These are phyloP conservation scores for Brachyptera putata DNA, from an alignment of 2,888 invertebrate genomes.

Conservation along the genomic window DNA sequence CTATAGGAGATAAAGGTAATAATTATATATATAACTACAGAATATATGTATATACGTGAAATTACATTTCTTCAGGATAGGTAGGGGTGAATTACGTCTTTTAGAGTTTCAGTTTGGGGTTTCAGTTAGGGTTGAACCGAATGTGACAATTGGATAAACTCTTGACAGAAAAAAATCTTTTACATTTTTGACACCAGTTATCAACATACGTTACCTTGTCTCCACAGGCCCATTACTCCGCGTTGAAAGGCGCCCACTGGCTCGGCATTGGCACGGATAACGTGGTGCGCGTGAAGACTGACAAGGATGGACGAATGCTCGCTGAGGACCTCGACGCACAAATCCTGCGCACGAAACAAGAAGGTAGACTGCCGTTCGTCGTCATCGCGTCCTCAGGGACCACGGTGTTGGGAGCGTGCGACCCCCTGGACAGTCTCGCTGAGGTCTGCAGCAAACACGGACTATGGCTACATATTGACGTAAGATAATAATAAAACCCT, in stretches of 20 bases:
- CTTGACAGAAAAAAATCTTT: too few relatives aligned
- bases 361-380: conserved; percentile 58
- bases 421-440: conserved; percentile 64
- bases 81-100: too few relatives aligned
- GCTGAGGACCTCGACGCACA: conserved; percentile 55
- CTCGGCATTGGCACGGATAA: conserved; percentile 79
- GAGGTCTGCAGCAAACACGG: conserved; percentile 61
- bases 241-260: conserved; percentile 75
- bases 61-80: too few relatives aligned
- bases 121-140: too few relatives aligned
- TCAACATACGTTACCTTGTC: too few relatives aligned
- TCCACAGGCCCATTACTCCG: conserved; percentile 70
- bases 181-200: too few relatives aligned
- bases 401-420: conserved; percentile 80
- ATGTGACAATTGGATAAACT: too few relatives aligned
- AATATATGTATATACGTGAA: too few relatives aligned
- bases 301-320: conserved; percentile 64
- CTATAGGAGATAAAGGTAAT: too few relatives aligned
- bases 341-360: conserved; percentile 48
- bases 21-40: too few relatives aligned
- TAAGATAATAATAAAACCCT: too few relatives aligned
- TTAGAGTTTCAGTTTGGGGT: too few relatives aligned
- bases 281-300: conserved; percentile 60
- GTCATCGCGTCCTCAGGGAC: conserved; percentile 76
- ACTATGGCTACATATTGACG: conserved; percentile 82